Base-by-base conservation (phyloP, 2,797 vertebrate genomes). In the Cottoperca gobio region DNA sequence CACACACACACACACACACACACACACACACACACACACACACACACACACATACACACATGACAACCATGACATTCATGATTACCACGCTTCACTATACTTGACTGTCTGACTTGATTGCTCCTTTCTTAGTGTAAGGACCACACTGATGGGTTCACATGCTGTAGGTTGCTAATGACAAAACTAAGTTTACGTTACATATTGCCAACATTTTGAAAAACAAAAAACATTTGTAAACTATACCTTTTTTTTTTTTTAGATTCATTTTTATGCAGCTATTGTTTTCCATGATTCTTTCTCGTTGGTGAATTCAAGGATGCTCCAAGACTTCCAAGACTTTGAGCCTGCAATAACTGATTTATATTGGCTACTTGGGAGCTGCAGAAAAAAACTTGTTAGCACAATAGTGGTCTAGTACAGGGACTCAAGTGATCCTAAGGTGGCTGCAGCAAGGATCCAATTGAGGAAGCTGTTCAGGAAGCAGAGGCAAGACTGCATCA, bases 1-100 rank as follows among this genome's bases (percentile, higher is more conserved):
- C 50, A 61, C 43, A 42, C 43, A n/a, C 46, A 39, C 19, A 61
- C 60, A 55, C 59, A 23, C 28, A 50, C 71, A 48, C 54, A 68
- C 26, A 48, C 63, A 50, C 42, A 48, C 33, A 39, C 50, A 49
- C 65, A 9, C 49, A 46, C 67, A 62, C 61, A 61, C 49, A 52
- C 71, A 68, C 35, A 58, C 43, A 70, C 49, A 72, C 58, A 21
- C 52, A 24, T 53, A 48, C 40, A 45, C 3, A 8, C 43, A 45
- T 43, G 45, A 16, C 40, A 17, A 19, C 33, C 17, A 64, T 19
- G 48, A 57, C 39, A 66, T 21, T 24, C 71, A 64, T 54, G 24
- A 55, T 43, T 48, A 37, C 42, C 37, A 33, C 43, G 21, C 46
- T 52, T 52, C 16, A 24, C 13, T 68, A 45, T 43, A 61, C 35